Percentiles rank a stretch among this genome's conserved stretches.
phyloP scores from a whole-genome alignment of 1,140 invertebrate genomes.

The Aphelenchoides besseyi region DNA sequence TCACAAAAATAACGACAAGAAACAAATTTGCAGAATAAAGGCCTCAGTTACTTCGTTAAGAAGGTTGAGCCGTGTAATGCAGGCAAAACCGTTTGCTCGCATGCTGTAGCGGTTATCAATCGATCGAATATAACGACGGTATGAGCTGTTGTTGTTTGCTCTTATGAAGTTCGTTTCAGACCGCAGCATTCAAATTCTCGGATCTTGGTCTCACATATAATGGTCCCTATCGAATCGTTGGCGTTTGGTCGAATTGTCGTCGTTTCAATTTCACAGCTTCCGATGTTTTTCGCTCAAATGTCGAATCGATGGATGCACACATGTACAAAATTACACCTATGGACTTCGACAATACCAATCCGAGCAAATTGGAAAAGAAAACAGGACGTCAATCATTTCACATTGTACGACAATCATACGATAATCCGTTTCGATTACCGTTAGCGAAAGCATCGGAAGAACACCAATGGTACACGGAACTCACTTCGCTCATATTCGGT shows the following conservation, averaged over 20 bases:
- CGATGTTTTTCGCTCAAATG: background rate
- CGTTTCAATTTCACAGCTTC: background rate
- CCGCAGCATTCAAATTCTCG: background rate
- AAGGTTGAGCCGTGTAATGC: slow-evolving; percentile 2
- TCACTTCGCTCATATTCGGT: background rate
- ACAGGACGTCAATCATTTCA: background rate
- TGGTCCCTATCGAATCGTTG: background rate
- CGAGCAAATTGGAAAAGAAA: background rate
- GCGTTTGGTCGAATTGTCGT: background rate
- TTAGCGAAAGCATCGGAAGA: background rate
- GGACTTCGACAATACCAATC: background rate
- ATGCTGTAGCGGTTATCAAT: slow-evolving; percentile 1
- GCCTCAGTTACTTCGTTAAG: background rate
- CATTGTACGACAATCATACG: background rate
- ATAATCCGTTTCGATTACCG: background rate
- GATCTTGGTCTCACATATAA: background rate
- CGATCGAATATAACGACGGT: background rate
- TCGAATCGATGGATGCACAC: background rate
- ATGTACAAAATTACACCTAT: background rate
- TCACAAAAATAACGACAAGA: no score
- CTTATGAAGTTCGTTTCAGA: background rate
- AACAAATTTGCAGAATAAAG: background rate
- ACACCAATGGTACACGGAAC: background rate
- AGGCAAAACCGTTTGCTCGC: background rate
- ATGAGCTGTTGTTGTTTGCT: background rate